These are phyloP conservation scores for Megathymus violae DNA, from an alignment of 1,140 invertebrate genomes.

Conservation along the genomic window DNA sequence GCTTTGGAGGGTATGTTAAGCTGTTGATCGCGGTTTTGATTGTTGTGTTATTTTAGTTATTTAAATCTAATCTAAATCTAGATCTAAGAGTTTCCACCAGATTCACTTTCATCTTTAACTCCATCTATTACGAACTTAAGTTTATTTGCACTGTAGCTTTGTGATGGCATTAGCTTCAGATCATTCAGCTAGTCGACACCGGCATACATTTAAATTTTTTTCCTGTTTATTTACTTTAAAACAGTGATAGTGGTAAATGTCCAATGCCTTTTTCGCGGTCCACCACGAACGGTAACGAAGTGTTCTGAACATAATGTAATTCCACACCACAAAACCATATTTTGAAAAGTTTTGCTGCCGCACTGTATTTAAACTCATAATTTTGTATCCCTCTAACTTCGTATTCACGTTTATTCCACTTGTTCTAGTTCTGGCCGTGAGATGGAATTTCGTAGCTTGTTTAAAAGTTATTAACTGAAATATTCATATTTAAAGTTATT, in stretches of 20 bases:
- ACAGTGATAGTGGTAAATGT: neutral
- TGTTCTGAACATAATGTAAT: constrained; percentile 18
- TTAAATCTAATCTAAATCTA: no score
- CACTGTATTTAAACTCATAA: constrained; percentile 18
- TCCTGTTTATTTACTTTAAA: neutral
- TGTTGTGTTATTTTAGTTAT: no score
- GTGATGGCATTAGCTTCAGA: no score
- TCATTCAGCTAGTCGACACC: no score
- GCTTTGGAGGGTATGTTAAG: no score
- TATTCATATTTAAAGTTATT: neutral
- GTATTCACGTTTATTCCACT: constrained; percentile 26
- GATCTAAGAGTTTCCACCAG: no score
- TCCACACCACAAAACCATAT: constrained; percentile 22
- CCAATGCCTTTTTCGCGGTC: constrained; percentile 8
- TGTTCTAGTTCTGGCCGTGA: constrained; percentile 21
- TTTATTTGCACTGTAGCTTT: no score
- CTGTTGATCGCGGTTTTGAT: no score
- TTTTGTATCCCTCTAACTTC: constrained; percentile 9
- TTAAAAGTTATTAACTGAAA: constrained; percentile 11
- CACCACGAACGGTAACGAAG: constrained; percentile 1
- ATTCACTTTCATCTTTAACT: no score
- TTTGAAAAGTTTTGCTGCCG: constrained; percentile 24
- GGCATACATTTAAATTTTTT: no score
- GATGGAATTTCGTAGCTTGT: constrained; percentile 22
- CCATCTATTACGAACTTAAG: no score